These are phyloP conservation scores for Cercopithecus mona DNA, from an alignment of 2,113 vertebrate species.

Conservation along the genomic window DNA sequence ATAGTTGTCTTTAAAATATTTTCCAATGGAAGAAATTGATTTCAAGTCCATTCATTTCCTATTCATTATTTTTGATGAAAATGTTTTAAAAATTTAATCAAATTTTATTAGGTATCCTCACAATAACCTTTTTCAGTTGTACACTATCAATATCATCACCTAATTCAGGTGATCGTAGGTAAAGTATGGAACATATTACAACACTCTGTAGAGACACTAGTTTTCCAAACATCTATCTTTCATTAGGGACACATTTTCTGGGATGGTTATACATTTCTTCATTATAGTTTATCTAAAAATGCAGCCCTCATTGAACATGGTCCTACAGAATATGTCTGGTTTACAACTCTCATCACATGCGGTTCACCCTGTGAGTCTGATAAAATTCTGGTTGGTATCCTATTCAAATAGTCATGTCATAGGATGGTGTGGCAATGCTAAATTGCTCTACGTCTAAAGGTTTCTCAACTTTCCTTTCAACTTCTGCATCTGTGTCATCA, in stretches of 20 bases:
- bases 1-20: not conserved
- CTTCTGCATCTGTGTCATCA: not conserved
- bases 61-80: not conserved
- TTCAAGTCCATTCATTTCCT: not conserved
- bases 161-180: not conserved
- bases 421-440: not conserved
- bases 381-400: not conserved
- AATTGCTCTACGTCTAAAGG: not conserved
- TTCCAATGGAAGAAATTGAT: not conserved
- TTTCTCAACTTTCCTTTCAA: not conserved
- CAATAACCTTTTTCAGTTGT: not conserved
- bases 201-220: not conserved
- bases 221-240: not conserved
- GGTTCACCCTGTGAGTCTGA: no score
- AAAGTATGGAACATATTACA: not conserved
- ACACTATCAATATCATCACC: not conserved
- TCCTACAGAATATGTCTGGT: not conserved
- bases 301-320: no score
- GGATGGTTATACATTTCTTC: not conserved
- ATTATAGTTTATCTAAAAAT: not conserved
- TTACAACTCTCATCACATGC: fast-evolving
- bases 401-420: fast-evolving
- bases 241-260: not conserved
- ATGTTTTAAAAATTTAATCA: not conserved
- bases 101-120: not conserved